These are phyloP conservation scores for Poeciliopsis prolifica DNA, from an alignment of 2,113 vertebrate species.

Conservation along the genomic window DNA sequence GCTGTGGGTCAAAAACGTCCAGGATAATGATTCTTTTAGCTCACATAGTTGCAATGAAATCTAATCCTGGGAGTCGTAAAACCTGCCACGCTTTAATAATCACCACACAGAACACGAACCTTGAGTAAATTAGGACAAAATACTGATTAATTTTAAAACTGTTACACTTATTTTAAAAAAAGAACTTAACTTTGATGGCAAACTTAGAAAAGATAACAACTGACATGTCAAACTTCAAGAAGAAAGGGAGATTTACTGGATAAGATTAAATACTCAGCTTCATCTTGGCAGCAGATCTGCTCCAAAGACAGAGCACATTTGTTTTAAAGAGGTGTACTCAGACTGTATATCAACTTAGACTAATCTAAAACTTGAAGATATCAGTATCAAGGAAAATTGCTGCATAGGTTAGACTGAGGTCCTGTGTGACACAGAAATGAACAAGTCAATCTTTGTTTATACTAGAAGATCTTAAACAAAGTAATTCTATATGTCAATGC, in stretches of 20 bases:
- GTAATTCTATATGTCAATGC: slow-evolving; percentile 4
- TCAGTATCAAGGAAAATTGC: slow-evolving; percentile 1
- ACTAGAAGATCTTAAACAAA: slow-evolving; percentile 31
- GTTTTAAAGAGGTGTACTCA: slow-evolving; percentile 24
- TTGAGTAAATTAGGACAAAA: slow-evolving; percentile 15
- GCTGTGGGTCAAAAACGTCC: slow-evolving; percentile 9
- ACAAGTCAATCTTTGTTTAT: slow-evolving; percentile 17
- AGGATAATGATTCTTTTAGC: slow-evolving; percentile 23
- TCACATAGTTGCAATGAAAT: slow-evolving; percentile 19
- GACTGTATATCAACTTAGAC: slow-evolving; percentile 9
- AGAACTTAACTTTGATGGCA: slow-evolving; percentile 1
- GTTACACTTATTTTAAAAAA: not conserved
- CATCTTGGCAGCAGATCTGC: slow-evolving; percentile 16
- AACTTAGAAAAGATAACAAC: slow-evolving; percentile 6
- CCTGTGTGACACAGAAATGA: not conserved
- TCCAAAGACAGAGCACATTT: slow-evolving; percentile 16
- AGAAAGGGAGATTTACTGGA: slow-evolving; percentile 15
- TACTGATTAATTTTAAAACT: not conserved
- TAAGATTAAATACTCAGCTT: slow-evolving; percentile 15
- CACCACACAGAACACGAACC: not conserved
- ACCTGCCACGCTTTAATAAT: not conserved
- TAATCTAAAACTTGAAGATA: slow-evolving; percentile 15
- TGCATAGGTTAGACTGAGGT: not conserved
- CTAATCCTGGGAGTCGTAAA: slow-evolving; percentile 4
- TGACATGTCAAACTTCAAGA: slow-evolving; percentile 12